A percentile compares a stretch with the other conserved stretches of the same genome.
These are phyloP conservation scores for Cygnus buccinator DNA, from an alignment of 2,113 vertebrate genomes.

Conservation along the genomic window DNA sequence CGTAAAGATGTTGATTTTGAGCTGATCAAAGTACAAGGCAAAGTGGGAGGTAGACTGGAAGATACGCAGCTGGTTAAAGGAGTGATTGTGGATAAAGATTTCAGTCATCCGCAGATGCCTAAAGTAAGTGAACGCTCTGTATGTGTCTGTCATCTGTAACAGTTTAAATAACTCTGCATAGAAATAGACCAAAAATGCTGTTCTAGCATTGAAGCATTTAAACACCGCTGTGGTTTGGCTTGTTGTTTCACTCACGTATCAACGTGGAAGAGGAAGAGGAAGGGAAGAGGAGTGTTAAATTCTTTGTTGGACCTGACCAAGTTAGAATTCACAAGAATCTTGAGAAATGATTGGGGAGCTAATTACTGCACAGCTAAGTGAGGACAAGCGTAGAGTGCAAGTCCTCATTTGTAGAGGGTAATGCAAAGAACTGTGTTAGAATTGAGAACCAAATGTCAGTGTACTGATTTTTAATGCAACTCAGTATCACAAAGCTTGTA, in stretches of 20 bases:
- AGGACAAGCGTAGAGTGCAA: not conserved
- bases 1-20: constrained; percentile 98
- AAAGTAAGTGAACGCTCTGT: constrained; percentile 80
- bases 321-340: not conserved
- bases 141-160: not conserved
- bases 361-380: not conserved
- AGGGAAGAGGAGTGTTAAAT: not conserved
- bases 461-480: not conserved
- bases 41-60: constrained; percentile 96
- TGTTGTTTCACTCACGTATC: not conserved
- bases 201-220: not conserved
- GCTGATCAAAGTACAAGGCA: constrained; percentile 98
- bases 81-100: constrained; percentile 97
- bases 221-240: not conserved
- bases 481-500: not conserved
- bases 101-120: constrained; percentile 99
- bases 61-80: constrained; percentile 96
- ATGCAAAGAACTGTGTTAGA: not conserved
- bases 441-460: not conserved
- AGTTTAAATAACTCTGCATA: not conserved
- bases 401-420: not conserved
- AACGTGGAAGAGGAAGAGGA: not conserved
- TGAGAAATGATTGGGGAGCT: not conserved
- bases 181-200: not conserved
- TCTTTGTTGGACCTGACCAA: not conserved